Conservation (phyloP, 2,113 vertebrate genomes). For the Tylochromis polylepis region DNA sequence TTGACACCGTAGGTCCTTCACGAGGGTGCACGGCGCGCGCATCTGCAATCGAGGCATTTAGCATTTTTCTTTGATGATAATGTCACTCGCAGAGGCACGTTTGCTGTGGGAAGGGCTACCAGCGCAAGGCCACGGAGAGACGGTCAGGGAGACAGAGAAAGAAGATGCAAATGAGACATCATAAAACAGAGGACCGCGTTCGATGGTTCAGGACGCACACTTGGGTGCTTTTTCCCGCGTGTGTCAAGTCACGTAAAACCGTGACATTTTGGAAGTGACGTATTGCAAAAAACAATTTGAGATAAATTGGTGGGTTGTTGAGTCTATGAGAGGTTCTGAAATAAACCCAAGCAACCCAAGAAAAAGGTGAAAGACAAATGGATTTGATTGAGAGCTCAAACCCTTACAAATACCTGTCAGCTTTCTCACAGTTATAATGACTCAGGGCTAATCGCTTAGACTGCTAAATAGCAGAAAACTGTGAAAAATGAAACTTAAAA, state of each 20-base stretch:
- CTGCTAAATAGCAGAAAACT: background rate
- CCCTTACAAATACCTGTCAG: background rate
- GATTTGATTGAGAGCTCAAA: background rate
- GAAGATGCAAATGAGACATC: conserved; percentile 9
- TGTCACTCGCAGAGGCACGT: background rate
- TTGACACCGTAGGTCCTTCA: conserved; percentile 46
- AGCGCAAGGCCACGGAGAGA: conserved; percentile 13
- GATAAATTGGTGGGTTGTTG: background rate
- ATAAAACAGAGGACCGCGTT: background rate
- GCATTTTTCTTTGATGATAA: conserved; percentile 40
- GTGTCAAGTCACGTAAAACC: background rate
- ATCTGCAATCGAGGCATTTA: conserved; percentile 51
- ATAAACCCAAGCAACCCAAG: background rate
- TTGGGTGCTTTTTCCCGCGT: background rate
- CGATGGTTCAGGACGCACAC: background rate
- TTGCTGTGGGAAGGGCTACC: conserved; percentile 21
- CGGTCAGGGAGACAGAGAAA: background rate
- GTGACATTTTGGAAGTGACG: background rate
- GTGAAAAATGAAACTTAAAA: background rate
- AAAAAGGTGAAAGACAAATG: background rate
- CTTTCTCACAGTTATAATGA: background rate
- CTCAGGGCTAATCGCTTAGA: background rate
- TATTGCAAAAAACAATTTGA: background rate
- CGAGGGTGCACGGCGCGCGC: conserved; percentile 5
- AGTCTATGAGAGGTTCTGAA: background rate